phyloP scores from a whole-genome alignment of 2,797 vertebrate genomes.

The Ctenopoma kingsleyae region DNA sequence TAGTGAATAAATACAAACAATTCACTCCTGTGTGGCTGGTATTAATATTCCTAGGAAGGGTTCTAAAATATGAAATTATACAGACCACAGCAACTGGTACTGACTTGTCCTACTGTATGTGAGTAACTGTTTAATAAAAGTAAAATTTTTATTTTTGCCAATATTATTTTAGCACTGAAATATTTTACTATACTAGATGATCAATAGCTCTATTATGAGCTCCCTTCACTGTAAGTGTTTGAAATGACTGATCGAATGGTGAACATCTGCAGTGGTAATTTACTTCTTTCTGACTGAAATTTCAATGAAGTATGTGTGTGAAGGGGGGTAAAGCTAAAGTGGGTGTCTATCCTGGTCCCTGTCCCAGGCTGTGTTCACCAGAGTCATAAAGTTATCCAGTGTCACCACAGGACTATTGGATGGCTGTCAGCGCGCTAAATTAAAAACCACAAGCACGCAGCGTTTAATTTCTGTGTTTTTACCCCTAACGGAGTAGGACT shows the following conservation, averaged over 20 bases:
- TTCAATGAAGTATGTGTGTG: slow-evolving; percentile 23
- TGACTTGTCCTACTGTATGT: slow-evolving; percentile 15
- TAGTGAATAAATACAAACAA: slow-evolving; percentile 15
- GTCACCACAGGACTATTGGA: slow-evolving; percentile 73
- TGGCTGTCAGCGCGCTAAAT: slow-evolving; percentile 73
- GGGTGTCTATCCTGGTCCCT: slow-evolving; percentile 63
- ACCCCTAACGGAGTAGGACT: slow-evolving; percentile 63
- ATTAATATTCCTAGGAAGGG: slow-evolving; percentile 34
- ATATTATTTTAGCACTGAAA: slow-evolving; percentile 44
- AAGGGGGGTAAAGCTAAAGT: slow-evolving; percentile 24
- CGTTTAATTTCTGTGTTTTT: slow-evolving; percentile 73
- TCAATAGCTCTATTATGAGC: slow-evolving; percentile 34
- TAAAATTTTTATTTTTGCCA: slow-evolving; percentile 6
- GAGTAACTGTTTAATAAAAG: slow-evolving; percentile 23
- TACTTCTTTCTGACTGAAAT: slow-evolving; percentile 10
- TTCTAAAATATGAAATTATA: slow-evolving; percentile 39
- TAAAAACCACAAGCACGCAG: slow-evolving; percentile 76
- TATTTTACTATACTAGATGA: slow-evolving; percentile 34
- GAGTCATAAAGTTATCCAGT: slow-evolving; percentile 67
- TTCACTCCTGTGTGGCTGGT: slow-evolving; percentile 15
- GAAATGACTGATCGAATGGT: slow-evolving; percentile 32
- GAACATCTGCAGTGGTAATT: slow-evolving; percentile 28
- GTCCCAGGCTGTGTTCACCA: slow-evolving; percentile 57
- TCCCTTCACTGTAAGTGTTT: slow-evolving; percentile 6
- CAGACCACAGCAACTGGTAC: slow-evolving; percentile 33